These are phyloP conservation scores for Charadrius vociferus DNA, from an alignment of 2,113 vertebrate genomes.

Conservation along the genomic window DNA sequence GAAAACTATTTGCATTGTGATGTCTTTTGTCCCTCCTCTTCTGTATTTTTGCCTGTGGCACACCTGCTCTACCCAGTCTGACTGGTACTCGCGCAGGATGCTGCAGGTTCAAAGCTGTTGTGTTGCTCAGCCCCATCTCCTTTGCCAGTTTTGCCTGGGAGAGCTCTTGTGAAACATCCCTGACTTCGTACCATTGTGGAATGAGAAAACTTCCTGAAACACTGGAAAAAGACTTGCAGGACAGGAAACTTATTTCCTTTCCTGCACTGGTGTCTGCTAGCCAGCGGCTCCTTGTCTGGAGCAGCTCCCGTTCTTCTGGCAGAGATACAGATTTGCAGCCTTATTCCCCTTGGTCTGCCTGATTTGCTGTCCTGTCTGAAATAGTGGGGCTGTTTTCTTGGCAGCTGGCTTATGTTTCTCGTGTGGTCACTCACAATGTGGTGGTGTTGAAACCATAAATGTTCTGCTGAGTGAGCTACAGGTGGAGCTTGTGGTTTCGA, in stretches of 20 bases:
- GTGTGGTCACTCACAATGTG: background rate
- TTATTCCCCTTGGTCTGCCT: background rate
- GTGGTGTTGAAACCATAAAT: background rate
- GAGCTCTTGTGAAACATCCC: background rate
- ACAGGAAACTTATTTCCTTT: background rate
- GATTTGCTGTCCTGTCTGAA: background rate
- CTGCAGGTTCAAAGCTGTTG: background rate
- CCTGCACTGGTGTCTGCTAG: background rate
- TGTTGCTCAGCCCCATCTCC: background rate
- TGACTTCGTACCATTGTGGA: background rate
- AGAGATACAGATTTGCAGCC: background rate
- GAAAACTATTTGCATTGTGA: accelerated
- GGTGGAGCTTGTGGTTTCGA: background rate
- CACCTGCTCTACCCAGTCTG: background rate
- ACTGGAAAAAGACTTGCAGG: background rate
- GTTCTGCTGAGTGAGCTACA: background rate
- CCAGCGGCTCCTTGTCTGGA: background rate
- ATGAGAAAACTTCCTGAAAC: background rate
- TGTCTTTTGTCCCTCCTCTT: background rate
- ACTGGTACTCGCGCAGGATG: background rate
- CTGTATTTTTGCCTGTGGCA: accelerated
- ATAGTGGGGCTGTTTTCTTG: background rate
- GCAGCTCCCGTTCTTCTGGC: background rate
- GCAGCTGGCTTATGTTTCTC: background rate
- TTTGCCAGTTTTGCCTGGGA: background rate